Evolutionary conservation across 2,888 invertebrate species (phyloP).

Genomic region (Callinectes sapidus): DNA sequence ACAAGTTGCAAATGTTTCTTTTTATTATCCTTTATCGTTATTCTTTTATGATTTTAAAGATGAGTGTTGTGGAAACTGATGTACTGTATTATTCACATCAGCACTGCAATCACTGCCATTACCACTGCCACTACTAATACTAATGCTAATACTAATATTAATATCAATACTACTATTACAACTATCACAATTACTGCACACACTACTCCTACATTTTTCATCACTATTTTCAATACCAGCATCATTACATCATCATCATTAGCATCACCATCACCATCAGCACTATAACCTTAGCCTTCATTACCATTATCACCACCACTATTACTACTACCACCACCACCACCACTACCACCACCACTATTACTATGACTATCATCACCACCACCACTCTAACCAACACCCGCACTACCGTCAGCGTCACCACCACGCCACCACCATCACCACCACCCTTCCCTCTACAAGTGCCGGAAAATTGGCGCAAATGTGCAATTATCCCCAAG

Average conservation of each 20-base stretch:
- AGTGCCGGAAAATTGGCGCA: constrained; percentile 49
- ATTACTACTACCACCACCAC: not conserved
- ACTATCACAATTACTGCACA: not conserved
- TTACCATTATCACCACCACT: not conserved
- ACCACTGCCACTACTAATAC: not conserved
- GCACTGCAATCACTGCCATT: not conserved
- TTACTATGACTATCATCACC: not conserved
- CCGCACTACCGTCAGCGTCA: not conserved
- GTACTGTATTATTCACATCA: too few relatives aligned
- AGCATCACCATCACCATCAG: not conserved
- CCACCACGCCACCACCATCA: not conserved
- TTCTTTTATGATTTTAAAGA: not conserved
- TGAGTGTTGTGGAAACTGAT: not conserved
- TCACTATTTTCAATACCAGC: not conserved
- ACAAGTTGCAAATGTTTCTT: too few relatives aligned
- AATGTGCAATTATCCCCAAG: constrained; percentile 38
- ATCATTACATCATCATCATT: not conserved
- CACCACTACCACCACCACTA: not conserved
- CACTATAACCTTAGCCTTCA: not conserved
- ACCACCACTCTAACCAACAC: not conserved
- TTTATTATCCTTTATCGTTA: not conserved
- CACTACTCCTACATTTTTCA: not conserved
- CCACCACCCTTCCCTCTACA: constrained; percentile 43
- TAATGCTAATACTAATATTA: not conserved
- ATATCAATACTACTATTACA: not conserved